Conservation (phyloP, 2,797 vertebrate genomes). For the Rhinella marina region DNA sequence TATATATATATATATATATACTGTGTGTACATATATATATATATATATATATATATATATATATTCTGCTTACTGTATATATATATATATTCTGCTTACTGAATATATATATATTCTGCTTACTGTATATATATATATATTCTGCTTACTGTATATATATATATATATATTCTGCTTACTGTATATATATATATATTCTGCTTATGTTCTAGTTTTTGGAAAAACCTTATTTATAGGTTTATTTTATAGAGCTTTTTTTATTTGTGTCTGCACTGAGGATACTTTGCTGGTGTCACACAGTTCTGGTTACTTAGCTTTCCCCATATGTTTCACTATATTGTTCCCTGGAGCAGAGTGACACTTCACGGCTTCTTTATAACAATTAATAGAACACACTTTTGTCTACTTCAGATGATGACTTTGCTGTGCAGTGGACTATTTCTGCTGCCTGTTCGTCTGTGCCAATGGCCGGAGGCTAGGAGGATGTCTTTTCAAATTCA, state of each 20-base stretch:
- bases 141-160: too few relatives aligned
- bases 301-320: background rate
- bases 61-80: too few relatives aligned
- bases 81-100: too few relatives aligned
- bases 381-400: conserved; percentile 28
- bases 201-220: too few relatives aligned
- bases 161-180: too few relatives aligned
- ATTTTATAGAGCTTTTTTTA: background rate
- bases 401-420: conserved; percentile 31
- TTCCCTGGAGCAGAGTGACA: conserved; percentile 20
- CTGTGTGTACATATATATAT: too few relatives aligned
- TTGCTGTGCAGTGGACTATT: conserved; percentile 16
- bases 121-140: too few relatives aligned
- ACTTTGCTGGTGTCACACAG: conserved; percentile 3
- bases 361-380: conserved; percentile 25
- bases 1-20: too few relatives aligned
- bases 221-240: background rate
- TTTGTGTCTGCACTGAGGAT: background rate
- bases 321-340: conserved; percentile 15
- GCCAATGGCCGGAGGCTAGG: conserved; percentile 27
- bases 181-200: too few relatives aligned
- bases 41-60: too few relatives aligned
- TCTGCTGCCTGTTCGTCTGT: conserved; percentile 1
- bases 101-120: too few relatives aligned
- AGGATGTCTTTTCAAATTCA: conserved; percentile 34